Conservation (phyloP, 2,797 vertebrate genomes). For the Etheostoma nigrum region DNA sequence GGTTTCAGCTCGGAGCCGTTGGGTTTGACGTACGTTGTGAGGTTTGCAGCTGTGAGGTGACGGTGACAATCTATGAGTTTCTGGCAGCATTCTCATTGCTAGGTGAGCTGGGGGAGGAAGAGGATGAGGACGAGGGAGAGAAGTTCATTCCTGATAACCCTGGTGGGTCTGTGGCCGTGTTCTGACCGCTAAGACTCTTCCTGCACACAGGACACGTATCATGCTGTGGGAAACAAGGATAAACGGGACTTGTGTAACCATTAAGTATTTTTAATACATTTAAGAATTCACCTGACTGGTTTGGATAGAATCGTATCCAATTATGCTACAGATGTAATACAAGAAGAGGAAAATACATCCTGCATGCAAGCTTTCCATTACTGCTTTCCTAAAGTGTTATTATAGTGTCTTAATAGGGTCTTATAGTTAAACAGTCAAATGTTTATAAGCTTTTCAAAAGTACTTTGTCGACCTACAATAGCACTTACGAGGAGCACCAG, state of each 20-base stretch:
- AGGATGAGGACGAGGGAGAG: slow-evolving; percentile 93
- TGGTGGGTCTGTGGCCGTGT: slow-evolving; percentile 97
- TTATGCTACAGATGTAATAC: background rate
- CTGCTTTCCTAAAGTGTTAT: background rate
- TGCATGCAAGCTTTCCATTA: background rate
- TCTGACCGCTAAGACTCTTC: slow-evolving; percentile 97
- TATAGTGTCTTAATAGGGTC: background rate
- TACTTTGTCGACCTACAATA: background rate
- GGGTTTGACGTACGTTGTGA: slow-evolving; percentile 21
- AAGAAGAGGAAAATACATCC: background rate
- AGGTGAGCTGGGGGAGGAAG: slow-evolving; percentile 93
- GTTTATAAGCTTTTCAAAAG: background rate
- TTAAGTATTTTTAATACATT: background rate
- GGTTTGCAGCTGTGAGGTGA: slow-evolving; percentile 43
- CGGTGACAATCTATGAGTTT: slow-evolving; percentile 89
- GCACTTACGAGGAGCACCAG: background rate
- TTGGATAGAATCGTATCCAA: background rate
- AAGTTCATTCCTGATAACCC: slow-evolving; percentile 95
- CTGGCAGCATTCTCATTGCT: slow-evolving; percentile 92
- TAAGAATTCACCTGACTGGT: background rate
- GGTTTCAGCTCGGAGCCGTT: slow-evolving; percentile 39
- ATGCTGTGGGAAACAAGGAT: slow-evolving; percentile 83
- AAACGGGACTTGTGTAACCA: background rate
- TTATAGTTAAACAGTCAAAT: background rate
- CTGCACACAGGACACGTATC: slow-evolving; percentile 98